A percentile compares a stretch with the other conserved stretches of the same genome.
Conservation (phyloP, 1,140 invertebrate species). For the Drosophila serrata region DNA sequence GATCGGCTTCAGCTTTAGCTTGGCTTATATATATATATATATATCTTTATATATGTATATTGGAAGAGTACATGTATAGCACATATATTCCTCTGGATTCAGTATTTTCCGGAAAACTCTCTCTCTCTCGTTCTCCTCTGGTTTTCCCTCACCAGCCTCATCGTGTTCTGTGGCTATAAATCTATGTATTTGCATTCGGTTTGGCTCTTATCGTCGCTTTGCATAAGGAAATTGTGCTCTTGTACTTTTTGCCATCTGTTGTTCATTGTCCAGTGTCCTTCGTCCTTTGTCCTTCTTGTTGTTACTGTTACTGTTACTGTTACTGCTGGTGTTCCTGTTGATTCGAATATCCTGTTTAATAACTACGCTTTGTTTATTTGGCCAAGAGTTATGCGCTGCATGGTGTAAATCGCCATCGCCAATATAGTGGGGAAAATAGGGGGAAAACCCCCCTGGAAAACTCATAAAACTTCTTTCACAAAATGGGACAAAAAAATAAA, state of each 20-base stretch:
- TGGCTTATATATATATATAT: neutral
- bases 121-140: neutral
- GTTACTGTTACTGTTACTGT: constrained; percentile 23
- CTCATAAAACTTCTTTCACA: constrained; percentile 34
- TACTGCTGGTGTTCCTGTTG: constrained; percentile 58
- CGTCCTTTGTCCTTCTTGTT: constrained; percentile 25
- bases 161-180: constrained; percentile 61
- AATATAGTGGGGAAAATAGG: neutral
- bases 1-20: constrained; percentile 24
- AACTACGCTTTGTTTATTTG: constrained; percentile 76
- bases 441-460: constrained; percentile 10
- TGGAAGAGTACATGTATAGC: neutral
- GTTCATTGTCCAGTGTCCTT: constrained; percentile 49
- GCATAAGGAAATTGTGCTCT: constrained; percentile 80
- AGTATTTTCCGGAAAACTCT: constrained; percentile 1
- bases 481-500: neutral
- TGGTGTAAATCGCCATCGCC: constrained; percentile 25
- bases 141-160: neutral
- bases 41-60: too few relatives aligned
- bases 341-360: constrained; percentile 81
- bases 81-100: constrained; percentile 10
- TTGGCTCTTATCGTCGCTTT: constrained; percentile 75
- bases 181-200: constrained; percentile 82
- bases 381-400: constrained; percentile 64
- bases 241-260: constrained; percentile 71